Conservation (phyloP, 2,797 vertebrate genomes). For the Manis pentadactyla region DNA sequence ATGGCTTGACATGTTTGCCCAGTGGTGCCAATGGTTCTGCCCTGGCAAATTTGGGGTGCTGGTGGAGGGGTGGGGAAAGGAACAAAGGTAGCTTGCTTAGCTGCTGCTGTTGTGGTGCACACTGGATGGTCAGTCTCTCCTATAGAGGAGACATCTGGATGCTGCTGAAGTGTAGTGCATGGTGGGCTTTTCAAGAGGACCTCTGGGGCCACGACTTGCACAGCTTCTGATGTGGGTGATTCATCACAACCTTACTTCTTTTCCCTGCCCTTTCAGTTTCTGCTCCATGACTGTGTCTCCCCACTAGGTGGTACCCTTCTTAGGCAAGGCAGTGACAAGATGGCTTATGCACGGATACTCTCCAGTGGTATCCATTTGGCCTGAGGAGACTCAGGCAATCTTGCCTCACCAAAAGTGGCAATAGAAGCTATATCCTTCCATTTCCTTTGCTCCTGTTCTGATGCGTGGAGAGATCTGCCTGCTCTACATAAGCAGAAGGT, state of each 20-base stretch:
- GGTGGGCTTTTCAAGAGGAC: not conserved
- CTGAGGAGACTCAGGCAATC: not conserved
- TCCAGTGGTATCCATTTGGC: not conserved
- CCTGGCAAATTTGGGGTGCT: too few species aligned
- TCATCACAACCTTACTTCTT: not conserved
- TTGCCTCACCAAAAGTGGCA: not conserved
- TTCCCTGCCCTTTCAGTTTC: not conserved
- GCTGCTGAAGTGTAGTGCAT: not conserved
- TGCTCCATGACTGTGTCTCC: not conserved
- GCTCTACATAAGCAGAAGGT: not conserved
- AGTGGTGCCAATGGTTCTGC: too few species aligned
- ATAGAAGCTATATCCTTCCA: not conserved
- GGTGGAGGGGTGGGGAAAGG: not conserved
- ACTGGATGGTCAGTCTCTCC: not conserved
- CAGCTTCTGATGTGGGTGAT: not conserved
- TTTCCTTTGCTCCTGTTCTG: not conserved
- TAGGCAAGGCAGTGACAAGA: not conserved
- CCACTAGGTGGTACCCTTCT: not conserved
- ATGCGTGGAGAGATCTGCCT: not conserved
- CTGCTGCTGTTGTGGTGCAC: too few species aligned
- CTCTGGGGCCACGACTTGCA: not conserved
- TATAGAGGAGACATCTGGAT: not conserved
- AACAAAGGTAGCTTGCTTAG: not conserved
- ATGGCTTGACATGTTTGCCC: not conserved
- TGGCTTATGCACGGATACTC: not conserved